phyloP scores from a whole-genome alignment of 2,888 invertebrate genomes.

The Lypha dubia region DNA sequence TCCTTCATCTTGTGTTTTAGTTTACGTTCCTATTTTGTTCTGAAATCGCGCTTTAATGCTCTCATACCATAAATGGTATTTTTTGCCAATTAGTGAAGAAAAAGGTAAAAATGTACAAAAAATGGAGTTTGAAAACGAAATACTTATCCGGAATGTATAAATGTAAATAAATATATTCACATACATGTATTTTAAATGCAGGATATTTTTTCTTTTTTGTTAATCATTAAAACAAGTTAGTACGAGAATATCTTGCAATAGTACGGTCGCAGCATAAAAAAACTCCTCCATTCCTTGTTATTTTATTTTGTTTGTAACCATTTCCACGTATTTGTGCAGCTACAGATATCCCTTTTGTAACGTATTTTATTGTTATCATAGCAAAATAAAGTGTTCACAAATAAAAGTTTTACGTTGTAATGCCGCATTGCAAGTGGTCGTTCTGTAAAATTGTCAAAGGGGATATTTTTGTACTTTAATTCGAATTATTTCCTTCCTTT shows the following conservation, averaged over 20 bases:
- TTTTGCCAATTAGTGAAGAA: slow-evolving; percentile 81
- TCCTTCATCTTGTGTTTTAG: slow-evolving; percentile 48
- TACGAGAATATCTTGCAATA: neutral
- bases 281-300: slow-evolving; percentile 33
- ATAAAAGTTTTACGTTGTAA: neutral
- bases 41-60: slow-evolving; percentile 68
- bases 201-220: slow-evolving; percentile 37
- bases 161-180: neutral
- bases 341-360: slow-evolving; percentile 42
- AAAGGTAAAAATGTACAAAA: slow-evolving; percentile 78
- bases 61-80: slow-evolving; percentile 80
- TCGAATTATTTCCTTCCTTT: slow-evolving; percentile 34
- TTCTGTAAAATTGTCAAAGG: neutral
- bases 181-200: slow-evolving; percentile 2
- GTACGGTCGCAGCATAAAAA: slow-evolving; percentile 10
- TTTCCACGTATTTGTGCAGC: neutral
- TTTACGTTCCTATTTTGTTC: slow-evolving; percentile 34
- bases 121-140: slow-evolving; percentile 51
- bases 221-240: neutral
- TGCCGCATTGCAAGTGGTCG: neutral
- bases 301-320: slow-evolving; percentile 2
- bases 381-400: neutral
- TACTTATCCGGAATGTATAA: slow-evolving; percentile 46
- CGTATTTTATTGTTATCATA: neutral
- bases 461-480: slow-evolving; percentile 12